These are phyloP conservation scores for Petrophora chlorosata DNA, from an alignment of 2,888 invertebrate species.

Conservation along the genomic window DNA sequence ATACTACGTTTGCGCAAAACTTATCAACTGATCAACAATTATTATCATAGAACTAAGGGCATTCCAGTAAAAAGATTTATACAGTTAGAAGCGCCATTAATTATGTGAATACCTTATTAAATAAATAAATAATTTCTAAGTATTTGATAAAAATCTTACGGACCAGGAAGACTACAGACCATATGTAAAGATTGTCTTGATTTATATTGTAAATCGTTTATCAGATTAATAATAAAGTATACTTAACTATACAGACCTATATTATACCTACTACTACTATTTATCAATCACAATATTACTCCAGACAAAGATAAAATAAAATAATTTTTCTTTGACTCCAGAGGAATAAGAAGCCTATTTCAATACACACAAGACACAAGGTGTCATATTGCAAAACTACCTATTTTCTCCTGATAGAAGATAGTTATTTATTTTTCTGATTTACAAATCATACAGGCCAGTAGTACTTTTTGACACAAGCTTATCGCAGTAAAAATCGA, in stretches of 20 bases:
- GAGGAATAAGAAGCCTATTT: neutral
- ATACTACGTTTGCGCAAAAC: too few relatives aligned
- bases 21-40: too few relatives aligned
- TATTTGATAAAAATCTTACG: slow-evolving; percentile 30
- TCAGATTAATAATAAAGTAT: too few relatives aligned
- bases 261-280: too few relatives aligned
- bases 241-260: too few relatives aligned
- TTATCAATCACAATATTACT: too few relatives aligned
- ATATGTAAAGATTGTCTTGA: slow-evolving; percentile 12
- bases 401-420: neutral
- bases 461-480: slow-evolving; percentile 34
- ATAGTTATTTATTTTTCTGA: neutral
- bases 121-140: slow-evolving; percentile 5
- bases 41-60: too few relatives aligned
- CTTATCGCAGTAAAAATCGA: slow-evolving; percentile 42
- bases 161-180: slow-evolving; percentile 38
- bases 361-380: too few relatives aligned
- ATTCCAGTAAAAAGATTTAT: neutral
- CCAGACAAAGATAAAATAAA: too few relatives aligned
- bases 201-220: slow-evolving; percentile 5
- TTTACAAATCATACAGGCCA: neutral
- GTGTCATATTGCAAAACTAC: too few relatives aligned
- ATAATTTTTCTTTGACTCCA: too few relatives aligned
- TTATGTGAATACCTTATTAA: slow-evolving; percentile 12
- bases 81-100: neutral